Evolutionary conservation across 1,140 invertebrate species (phyloP).

Genomic region (Drosophila eugracilis): DNA sequence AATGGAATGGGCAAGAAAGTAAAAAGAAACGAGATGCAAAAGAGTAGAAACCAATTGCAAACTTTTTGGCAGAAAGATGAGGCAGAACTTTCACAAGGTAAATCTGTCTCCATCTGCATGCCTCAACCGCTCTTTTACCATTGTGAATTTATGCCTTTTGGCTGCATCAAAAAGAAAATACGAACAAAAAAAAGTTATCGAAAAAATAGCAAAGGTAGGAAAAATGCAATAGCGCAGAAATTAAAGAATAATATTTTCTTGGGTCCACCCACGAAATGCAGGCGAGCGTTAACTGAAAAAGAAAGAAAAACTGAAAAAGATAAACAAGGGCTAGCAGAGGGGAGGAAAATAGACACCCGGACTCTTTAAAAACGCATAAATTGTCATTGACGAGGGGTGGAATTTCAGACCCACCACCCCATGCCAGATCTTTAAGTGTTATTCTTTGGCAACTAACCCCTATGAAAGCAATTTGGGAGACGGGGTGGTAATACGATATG

Average conservation of each 20-base stretch:
- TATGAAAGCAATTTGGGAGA: slow-evolving; percentile 1
- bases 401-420: slow-evolving; percentile 7
- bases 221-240: slow-evolving; percentile 75
- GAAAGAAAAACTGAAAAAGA: slow-evolving; percentile 32
- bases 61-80: slow-evolving; percentile 32
- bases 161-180: slow-evolving; percentile 37
- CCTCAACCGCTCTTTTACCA: slow-evolving; percentile 14
- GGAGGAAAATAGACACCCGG: slow-evolving; percentile 14
- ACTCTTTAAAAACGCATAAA: slow-evolving; percentile 81
- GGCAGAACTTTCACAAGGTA: slow-evolving; percentile 37
- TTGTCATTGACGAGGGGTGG: slow-evolving; percentile 58
- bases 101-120: slow-evolving; percentile 36
- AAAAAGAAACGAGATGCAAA: slow-evolving; percentile 59
- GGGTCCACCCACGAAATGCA: slow-evolving; percentile 67
- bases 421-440: slow-evolving; percentile 73
- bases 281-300: slow-evolving; percentile 63
- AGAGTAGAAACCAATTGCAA: slow-evolving; percentile 59
- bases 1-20: no score
- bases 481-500: slow-evolving; percentile 64
- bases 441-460: slow-evolving; percentile 70
- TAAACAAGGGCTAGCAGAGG: slow-evolving; percentile 12
- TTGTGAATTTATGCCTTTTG: slow-evolving; percentile 80
- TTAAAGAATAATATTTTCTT: slow-evolving; percentile 80
- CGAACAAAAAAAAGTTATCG: background rate
- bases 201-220: slow-evolving; percentile 23